Evolutionary conservation across 2,797 vertebrate genomes (phyloP).

Genomic region (Bradypodion ventrale): DNA sequence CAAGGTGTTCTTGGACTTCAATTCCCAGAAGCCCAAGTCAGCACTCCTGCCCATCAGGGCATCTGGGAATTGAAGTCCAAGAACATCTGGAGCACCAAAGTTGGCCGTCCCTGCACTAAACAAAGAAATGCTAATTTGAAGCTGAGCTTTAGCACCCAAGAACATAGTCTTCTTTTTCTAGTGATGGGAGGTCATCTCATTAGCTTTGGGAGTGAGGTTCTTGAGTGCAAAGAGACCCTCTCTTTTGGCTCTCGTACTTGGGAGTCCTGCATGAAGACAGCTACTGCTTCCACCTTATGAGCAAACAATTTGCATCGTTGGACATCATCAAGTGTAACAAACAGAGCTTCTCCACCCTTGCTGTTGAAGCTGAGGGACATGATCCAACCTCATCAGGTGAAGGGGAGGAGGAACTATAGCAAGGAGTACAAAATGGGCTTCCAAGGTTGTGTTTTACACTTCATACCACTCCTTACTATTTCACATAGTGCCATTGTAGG

Average conservation of each 20-base stretch:
- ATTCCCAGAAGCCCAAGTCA: too few species aligned
- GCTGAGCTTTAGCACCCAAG: conserved; percentile 45
- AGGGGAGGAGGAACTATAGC: not conserved
- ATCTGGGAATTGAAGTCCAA: too few species aligned
- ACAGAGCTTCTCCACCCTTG: not conserved
- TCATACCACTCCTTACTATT: not conserved
- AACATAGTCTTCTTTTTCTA: conserved; percentile 13
- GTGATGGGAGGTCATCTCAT: conserved; percentile 51
- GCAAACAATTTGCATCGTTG: not conserved
- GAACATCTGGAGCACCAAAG: too few species aligned
- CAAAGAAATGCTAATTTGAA: conserved; percentile 62
- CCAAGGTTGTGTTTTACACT: not conserved
- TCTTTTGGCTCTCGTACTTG: not conserved
- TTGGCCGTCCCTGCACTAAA: too few species aligned
- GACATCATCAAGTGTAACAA: not conserved
- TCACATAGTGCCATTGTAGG: not conserved
- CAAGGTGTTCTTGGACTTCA: too few species aligned
- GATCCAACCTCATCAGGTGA: too few species aligned
- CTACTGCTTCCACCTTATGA: not conserved
- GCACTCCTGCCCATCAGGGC: too few species aligned
- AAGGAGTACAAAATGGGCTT: not conserved
- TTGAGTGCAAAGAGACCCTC: not conserved
- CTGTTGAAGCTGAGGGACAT: too few species aligned
- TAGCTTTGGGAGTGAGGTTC: conserved; percentile 24
- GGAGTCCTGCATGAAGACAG: not conserved